Evolutionary conservation across 2,797 vertebrate genomes (phyloP), one percentile per base, ranked within the genome.

Genomic region (Parambassis ranga): DNA sequence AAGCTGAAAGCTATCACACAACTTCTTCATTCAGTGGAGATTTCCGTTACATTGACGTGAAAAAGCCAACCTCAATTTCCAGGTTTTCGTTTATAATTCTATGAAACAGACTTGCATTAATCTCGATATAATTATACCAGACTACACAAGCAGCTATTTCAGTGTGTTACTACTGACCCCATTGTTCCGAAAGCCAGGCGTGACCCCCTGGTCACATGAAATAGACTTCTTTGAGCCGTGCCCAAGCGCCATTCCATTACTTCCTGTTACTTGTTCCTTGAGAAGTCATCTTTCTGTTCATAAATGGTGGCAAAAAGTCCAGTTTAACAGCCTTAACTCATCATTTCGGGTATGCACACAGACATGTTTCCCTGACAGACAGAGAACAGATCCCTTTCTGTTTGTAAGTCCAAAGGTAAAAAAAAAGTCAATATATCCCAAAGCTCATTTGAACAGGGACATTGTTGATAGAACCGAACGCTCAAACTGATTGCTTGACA

Each of bases 401-500:
- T 92, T 91, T 91, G 81, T 51, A 71, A 49, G 83, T 91, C 88
- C 90, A 90, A 90, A 92, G 89, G 84, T 81, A 37, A 7, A 62
- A 47, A 41, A 39, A 51, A 14, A 71, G 71, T 86, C 86, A 79
- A 86, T 87, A 79, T 49, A 74, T 65, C 41, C 66, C 28, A 44
- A 65, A 48, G 43, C 51, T 55, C 0, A 6, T 20, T 37, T 62
- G 31, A 18, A 51, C 67, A 39, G n/a, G 23, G 4, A 13, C 7
- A 26, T 35, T 33, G 22, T 13, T 43, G 3, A 32, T 23, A 49
- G 6, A 20, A 22, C 7, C n/a, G n/a, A 31, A 26, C 50, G 9
- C 37, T 44, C 3, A 1, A 5, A 13, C 14, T 10, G 19, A 18
- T 30, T 7, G 1, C 7, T 59, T 8, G 4, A 48, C 36, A 3